Evolutionary conservation across 1,140 invertebrate genomes (phyloP), one percentile per base, ranked within the genome.

Genomic region (Nilaparvata lugens): DNA sequence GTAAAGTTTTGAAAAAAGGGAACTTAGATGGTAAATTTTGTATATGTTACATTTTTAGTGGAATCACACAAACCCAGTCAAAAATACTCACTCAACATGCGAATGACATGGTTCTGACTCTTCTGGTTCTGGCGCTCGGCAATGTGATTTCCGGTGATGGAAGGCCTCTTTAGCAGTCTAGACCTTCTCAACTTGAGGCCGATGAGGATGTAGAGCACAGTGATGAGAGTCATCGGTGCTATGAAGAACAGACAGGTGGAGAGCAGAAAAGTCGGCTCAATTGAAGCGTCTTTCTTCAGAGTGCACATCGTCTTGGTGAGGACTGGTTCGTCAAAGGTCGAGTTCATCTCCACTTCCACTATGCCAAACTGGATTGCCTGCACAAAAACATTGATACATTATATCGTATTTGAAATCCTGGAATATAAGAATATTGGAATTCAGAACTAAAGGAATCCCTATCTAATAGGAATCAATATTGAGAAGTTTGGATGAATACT

Each of bases 231-330:
- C 89, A 95, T 92, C 0, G 92, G 91, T 2, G 84, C 77, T 5
- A 91, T 80, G 71, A 95, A 95, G 72, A 94, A 92, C 19, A 93
- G 70, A 63, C 91, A 81, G 0, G 89, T 89, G 1, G 89, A 92
- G 58, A 93, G 79, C 67, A 89, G 86, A 68, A 93, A 94, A 0
- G 87, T 83, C 71, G 90, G 85, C 19, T 81, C 75, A 14, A 87
- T 73, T 0, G 70, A 76, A 52, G 75, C 79, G 9, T 74, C 72
- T 21, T 72, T 69, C 42, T 76, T 72, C 6, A 63, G 56, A 4
- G 72, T 77, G 19, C 76, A 79, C n/a, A 76, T 76, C 9, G 69
- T 72, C n/a, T 76, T 76, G 11, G 69, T 72, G 0, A 68, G 67
- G 4, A 65, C 68, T 19, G 52, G 45, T 1, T 53, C 51, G 11